Conservation (phyloP, 2,113 vertebrate genomes). For the Stigmatopora nigra region DNA sequence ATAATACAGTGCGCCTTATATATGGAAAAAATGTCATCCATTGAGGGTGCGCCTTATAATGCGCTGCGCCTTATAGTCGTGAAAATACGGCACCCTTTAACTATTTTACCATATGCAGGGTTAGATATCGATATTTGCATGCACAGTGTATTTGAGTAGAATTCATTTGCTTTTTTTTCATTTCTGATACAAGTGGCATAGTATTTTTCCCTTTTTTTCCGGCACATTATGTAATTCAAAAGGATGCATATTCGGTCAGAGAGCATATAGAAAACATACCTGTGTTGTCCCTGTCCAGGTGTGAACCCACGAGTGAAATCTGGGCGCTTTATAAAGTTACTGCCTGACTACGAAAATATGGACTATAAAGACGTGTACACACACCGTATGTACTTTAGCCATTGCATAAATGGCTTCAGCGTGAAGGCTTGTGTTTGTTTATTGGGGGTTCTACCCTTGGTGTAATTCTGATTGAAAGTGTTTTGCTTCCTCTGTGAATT, state of each 20-base stretch:
- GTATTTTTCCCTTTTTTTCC: not conserved
- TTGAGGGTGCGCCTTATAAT: no score
- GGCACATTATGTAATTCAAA: slow-evolving; percentile 3
- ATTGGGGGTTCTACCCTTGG: not conserved
- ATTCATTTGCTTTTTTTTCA: not conserved
- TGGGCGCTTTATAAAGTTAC: slow-evolving; percentile 88
- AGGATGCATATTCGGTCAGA: slow-evolving; percentile 13
- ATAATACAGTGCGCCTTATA: no score
- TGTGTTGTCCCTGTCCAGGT: slow-evolving; percentile 79
- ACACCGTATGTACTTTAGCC: slow-evolving; percentile 80
- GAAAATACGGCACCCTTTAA: no score
- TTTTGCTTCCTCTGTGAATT: slow-evolving; percentile 2
- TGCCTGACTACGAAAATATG: slow-evolving; percentile 90
- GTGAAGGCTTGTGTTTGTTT: slow-evolving; percentile 27
- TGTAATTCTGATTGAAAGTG: slow-evolving; percentile 14
- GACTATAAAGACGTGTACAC: slow-evolving; percentile 89
- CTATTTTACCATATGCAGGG: not conserved
- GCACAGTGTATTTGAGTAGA: no score
- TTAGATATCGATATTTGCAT: not conserved
- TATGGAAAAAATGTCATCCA: no score
- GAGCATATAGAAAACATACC: slow-evolving; percentile 24
- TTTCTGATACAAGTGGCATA: not conserved
- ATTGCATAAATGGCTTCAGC: slow-evolving; percentile 17
- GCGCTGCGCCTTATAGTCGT: no score
- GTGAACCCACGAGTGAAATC: slow-evolving; percentile 88